phyloP scores from a whole-genome alignment of 2,888 invertebrate species.

The Sceliomorpha sp. region DNA sequence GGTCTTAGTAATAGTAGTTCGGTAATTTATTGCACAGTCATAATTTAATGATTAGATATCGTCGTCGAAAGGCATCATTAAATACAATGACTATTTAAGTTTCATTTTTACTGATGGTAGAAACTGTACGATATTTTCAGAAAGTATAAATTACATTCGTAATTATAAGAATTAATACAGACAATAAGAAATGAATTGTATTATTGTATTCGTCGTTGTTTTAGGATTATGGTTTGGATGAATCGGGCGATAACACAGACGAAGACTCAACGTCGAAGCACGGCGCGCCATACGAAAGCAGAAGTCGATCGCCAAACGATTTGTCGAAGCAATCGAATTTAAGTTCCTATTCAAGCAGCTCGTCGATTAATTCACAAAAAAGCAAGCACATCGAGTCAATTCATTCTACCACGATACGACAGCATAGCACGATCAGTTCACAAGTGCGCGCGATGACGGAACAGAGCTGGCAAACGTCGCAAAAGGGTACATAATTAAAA shows the following conservation, averaged over 20 bases:
- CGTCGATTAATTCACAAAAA: slow-evolving; percentile 75
- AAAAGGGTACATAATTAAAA: slow-evolving; percentile 72
- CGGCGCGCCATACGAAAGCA: slow-evolving; percentile 68
- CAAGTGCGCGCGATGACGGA: slow-evolving; percentile 78
- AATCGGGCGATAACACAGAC: slow-evolving; percentile 85
- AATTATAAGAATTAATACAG: too few species aligned
- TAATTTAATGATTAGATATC: too few species aligned
- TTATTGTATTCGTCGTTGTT: too few species aligned
- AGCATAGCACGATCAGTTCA: slow-evolving; percentile 77
- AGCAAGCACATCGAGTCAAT: slow-evolving; percentile 73
- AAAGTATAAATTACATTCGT: too few species aligned
- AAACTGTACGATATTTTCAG: too few species aligned
- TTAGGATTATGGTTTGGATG: slow-evolving; percentile 90
- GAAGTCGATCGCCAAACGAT: slow-evolving; percentile 79
- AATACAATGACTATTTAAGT: too few species aligned
- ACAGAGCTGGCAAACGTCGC: slow-evolving; percentile 75
- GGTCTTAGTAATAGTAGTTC: slow-evolving; percentile 85
- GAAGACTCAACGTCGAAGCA: slow-evolving; percentile 81
- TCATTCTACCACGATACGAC: slow-evolving; percentile 72
- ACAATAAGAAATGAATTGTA: too few species aligned
- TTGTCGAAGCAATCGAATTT: slow-evolving; percentile 74
- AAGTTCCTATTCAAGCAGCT: slow-evolving; percentile 77
- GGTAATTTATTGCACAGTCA: slow-evolving; percentile 71
- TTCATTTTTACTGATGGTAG: too few species aligned
- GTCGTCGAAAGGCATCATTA: neutral